phyloP scores from a whole-genome alignment of 2,113 vertebrate genomes.

The Cephalopterus ornatus region DNA sequence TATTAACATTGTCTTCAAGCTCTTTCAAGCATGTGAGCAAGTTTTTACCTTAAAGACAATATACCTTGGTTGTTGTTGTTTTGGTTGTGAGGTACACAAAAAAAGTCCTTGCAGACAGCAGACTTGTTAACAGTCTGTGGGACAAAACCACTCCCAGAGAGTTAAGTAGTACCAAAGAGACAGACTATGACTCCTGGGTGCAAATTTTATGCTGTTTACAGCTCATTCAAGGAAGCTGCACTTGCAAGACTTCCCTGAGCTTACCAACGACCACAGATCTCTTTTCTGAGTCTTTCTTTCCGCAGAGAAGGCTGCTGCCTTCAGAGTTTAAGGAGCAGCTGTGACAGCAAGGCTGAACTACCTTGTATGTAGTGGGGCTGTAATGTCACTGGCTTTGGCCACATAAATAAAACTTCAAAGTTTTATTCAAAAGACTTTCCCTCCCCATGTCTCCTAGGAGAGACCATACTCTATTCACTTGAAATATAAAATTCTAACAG shows the following conservation, averaged over 20 bases:
- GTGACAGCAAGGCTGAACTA: background rate
- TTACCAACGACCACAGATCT: background rate
- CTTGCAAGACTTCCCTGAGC: background rate
- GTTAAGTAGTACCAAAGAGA: background rate
- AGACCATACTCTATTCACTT: background rate
- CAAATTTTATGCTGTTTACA: background rate
- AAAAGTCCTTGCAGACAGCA: background rate
- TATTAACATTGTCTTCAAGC: slow-evolving; percentile 25
- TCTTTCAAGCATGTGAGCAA: background rate
- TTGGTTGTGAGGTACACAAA: background rate
- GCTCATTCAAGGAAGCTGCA: background rate
- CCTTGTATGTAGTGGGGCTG: background rate
- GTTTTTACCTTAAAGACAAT: background rate
- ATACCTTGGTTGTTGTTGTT: background rate
- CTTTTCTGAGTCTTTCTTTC: background rate
- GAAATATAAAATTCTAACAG: background rate
- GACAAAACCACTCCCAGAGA: background rate
- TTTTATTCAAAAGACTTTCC: background rate
- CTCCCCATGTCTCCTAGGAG: background rate
- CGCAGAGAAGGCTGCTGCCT: background rate
- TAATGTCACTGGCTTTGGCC: background rate
- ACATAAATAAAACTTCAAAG: background rate
- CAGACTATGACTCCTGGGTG: background rate
- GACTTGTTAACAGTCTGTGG: background rate
- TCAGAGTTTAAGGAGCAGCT: background rate